These are phyloP conservation scores for Ethmia dodecea DNA, from an alignment of 2,888 invertebrate species.

Conservation along the genomic window DNA sequence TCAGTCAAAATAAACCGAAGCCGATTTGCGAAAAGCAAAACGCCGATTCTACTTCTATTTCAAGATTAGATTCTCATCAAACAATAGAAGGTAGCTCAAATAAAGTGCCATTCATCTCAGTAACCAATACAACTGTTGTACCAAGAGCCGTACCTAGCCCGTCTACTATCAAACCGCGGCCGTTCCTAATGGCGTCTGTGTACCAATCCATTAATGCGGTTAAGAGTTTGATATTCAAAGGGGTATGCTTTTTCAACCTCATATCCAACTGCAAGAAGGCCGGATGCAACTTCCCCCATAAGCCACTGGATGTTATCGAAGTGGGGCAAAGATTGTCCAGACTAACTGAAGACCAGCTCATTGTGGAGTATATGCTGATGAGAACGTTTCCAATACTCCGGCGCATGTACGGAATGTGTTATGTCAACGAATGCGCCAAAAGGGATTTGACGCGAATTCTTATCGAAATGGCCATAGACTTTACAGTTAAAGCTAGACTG, in stretches of 20 bases:
- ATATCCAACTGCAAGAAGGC: conserved; percentile 32
- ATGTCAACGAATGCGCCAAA: conserved; percentile 36
- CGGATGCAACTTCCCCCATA: conserved; percentile 38
- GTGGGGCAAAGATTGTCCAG: conserved; percentile 21
- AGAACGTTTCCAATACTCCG: conserved; percentile 26
- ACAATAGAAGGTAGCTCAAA: background rate
- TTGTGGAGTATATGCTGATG: conserved; percentile 42
- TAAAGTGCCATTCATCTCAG: background rate
- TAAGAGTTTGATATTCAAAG: conserved; percentile 32
- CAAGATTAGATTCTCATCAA: conserved; percentile 22
- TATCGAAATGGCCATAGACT: conserved; percentile 48
- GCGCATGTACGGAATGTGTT: conserved; percentile 33
- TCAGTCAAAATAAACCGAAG: conserved; percentile 9
- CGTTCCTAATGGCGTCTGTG: conserved; percentile 16
- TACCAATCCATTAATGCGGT: conserved; percentile 18
- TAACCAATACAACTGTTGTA: background rate
- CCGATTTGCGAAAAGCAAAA: conserved; percentile 46
- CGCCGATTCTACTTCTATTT: conserved; percentile 45
- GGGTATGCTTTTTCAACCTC: conserved; percentile 44
- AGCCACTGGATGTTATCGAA: conserved; percentile 9
- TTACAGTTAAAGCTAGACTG: conserved; percentile 20
- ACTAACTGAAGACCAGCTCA: conserved; percentile 31
- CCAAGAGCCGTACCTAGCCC: background rate
- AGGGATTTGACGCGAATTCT: conserved; percentile 38
- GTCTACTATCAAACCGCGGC: background rate